Evolutionary conservation across 2,888 invertebrate genomes (phyloP), one percentile per base, ranked within the genome.

Genomic region (Drosophila anceps): DNA sequence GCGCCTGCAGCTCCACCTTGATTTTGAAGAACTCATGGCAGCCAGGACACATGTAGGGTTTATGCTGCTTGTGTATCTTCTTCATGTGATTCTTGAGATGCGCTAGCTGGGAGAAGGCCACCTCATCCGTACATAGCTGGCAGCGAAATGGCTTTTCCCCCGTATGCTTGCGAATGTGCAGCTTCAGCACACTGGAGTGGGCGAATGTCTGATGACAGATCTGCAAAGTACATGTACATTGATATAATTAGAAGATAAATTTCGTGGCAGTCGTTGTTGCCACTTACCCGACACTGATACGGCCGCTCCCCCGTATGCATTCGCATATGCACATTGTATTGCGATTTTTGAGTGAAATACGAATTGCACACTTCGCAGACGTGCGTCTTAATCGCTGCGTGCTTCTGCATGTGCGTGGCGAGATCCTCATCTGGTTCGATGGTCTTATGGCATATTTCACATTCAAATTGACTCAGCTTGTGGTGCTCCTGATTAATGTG

Each of bases 51-150:
- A 95, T 95, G 90, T 97, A 97, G 0, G 97, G 96, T 79, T 96
- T 96, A 72, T 94, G 94, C 79, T 96, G 95, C 35, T 96, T 96
- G 91, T 97, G 97, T 62, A 97, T 96, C 85, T 96, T 96, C 72
- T 95, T 94, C 97, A 98, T 97, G 91, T 98, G 97, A 72, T 97
- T 96, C 92, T 97, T 97, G 92, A 97, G 95, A 90, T 97, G 97
- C 0, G 97, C 97, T 65, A 97, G 92, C 91, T 97, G 97, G 0
- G 96, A 96, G 92, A 97, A 97, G 1, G 95, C 95, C 41, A 95
- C 94, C 41, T 95, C 95, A 69, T 94, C 93, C 71, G 91, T 91
- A 88, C 97, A 97, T 82, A 96, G 93, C 15, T 95, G 93, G 89
- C 96, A 96, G 53, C 94, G 94, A 91, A 97, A 97, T 0, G 97